Base-by-base conservation (phyloP, 2,113 vertebrate genomes). In the Semicossyphus pulcher region DNA sequence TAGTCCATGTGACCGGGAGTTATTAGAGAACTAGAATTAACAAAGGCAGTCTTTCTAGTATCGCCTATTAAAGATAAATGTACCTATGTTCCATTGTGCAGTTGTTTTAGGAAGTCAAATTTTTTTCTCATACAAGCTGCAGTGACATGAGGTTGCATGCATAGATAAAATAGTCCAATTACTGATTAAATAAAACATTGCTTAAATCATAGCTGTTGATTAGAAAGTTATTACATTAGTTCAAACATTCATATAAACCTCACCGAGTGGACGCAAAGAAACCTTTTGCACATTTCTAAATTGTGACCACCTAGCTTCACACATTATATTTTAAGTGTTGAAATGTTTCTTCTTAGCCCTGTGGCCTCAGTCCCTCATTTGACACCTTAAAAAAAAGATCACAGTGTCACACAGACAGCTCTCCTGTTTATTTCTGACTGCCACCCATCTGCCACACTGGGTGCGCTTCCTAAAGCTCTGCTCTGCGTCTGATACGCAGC, bases 391-490 rank as follows among this genome's bases (percentile, higher is more conserved):
- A n/a, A 48, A 68, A 60, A 20, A 26, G 23, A 51, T 21, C 23
- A 8, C 4, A 15, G 9, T 11, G 73, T 79, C 32, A 0, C 32
- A 0, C 29, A 73, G 42, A 8, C 15, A 47, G 54, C 20, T 10
- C 47, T 80, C 39, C 62, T 68, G 29, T 80, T 65, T 81, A 57
- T 76, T 77, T 80, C 39, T 72, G 73, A 18, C 45, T 81, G 76
- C 78, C 53, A 71, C 64, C 41, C 37, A 15, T 81, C 59, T 80
- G 18, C 74, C 71, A 57, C 0, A 1, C 25, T 9, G 42, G 75
- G 61, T 84, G 70, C 48, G 75, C 36, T 80, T 77, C 76, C 73
- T 84, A 77, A 86, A 84, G 61, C 75, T 71, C 32, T 36, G 66
- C 79, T 84, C 18, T 74, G 56, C 63, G 0, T 76, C 53, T 82